These are phyloP conservation scores for Hippoglossus stenolepis DNA, from an alignment of 2,113 vertebrate genomes.

Conservation along the genomic window DNA sequence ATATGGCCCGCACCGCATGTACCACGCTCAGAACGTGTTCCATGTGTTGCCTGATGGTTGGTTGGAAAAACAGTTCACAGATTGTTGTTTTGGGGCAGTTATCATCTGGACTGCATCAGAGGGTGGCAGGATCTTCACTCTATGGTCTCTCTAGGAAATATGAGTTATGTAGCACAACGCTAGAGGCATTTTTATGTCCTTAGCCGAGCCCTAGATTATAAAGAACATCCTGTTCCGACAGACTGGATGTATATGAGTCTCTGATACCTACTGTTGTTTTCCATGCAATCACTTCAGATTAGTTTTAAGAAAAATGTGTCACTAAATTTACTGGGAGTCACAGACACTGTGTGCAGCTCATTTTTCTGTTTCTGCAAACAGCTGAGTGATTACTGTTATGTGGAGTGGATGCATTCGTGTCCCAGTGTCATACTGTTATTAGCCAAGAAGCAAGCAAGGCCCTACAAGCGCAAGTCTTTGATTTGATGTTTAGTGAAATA, in stretches of 20 bases:
- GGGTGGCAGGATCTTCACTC: background rate
- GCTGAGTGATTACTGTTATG: slow-evolving; percentile 15
- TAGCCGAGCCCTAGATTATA: too few species aligned
- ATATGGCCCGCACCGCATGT: too few species aligned
- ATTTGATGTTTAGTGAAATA: background rate
- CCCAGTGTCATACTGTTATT: slow-evolving; percentile 1
- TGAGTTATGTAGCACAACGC: background rate
- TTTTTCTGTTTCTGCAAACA: slow-evolving; percentile 15
- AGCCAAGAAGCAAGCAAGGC: background rate
- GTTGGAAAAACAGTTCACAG: background rate
- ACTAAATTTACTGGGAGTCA: background rate
- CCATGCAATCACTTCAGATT: background rate
- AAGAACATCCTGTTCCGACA: too few species aligned
- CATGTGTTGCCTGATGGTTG: too few species aligned
- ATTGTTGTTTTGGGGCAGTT: background rate
- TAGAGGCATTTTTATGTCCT: background rate
- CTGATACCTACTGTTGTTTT: too few species aligned
- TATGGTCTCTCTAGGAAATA: background rate
- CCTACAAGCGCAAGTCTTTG: too few species aligned
- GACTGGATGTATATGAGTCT: too few species aligned
- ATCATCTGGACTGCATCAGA: background rate
- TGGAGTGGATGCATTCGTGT: slow-evolving; percentile 2
- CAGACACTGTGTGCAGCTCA: background rate
- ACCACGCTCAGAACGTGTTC: too few species aligned
- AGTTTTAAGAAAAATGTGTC: background rate